phyloP scores from a whole-genome alignment of 1,140 invertebrate genomes.

The Odontomachus brunneus region DNA sequence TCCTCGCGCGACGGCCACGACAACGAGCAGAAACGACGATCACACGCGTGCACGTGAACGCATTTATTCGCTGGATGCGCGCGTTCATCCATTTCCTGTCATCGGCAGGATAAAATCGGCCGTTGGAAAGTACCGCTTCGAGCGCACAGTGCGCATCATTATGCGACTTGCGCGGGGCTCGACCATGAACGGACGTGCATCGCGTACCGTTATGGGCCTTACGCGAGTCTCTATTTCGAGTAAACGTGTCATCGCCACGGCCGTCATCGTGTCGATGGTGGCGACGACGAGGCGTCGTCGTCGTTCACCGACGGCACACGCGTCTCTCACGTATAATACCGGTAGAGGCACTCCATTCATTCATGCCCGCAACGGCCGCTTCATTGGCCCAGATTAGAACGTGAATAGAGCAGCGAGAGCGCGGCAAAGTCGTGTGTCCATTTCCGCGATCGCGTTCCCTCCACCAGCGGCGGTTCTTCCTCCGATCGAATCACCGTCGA shows the following conservation, averaged over 20 bases:
- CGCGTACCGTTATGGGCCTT: conserved; percentile 63
- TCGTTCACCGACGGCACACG: conserved; percentile 22
- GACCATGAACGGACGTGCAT: conserved; percentile 29
- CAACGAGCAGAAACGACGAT: background rate
- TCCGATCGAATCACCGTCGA: conserved; percentile 61
- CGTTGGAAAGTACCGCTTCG: background rate
- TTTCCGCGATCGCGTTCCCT: conserved; percentile 61
- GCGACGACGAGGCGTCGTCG: no score
- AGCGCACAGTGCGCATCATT: conserved; percentile 18
- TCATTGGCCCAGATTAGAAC: conserved; percentile 77
- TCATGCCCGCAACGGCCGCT: conserved; percentile 69
- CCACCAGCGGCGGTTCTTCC: background rate
- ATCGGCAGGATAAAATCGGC: background rate
- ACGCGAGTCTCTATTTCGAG: conserved; percentile 72
- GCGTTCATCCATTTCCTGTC: conserved; percentile 15
- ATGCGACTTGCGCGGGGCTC: conserved; percentile 28
- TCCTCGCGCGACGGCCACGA: background rate
- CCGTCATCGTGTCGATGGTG: conserved; percentile 54
- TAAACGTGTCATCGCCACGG: conserved; percentile 66
- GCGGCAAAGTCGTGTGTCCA: conserved; percentile 61
- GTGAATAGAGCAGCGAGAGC: conserved; percentile 68
- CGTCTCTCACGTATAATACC: conserved; percentile 1
- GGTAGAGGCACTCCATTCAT: conserved; percentile 61
- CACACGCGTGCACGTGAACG: background rate
- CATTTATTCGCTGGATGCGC: background rate